Base-by-base conservation (phyloP, 92 coral and sea anemone genomes). In the Palythoa grandiflora region DNA sequence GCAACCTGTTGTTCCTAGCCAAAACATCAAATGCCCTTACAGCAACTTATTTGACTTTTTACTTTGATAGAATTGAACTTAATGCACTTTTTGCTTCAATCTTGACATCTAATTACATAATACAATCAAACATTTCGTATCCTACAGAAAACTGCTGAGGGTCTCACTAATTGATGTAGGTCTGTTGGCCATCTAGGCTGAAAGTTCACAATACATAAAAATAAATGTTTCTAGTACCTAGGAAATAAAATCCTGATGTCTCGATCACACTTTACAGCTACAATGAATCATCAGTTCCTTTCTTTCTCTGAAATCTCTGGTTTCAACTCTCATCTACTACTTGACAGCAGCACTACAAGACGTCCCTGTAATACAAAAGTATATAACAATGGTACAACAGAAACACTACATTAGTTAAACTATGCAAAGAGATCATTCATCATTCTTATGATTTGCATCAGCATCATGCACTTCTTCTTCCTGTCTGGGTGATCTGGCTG, bases 401-500 rank as follows among this genome's bases (percentile, higher is more conserved):
- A 48, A 48, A 68, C 70, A 73, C 38, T 36, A 60, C 53, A 74
- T 36, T 7, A 80, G 78, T 37, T 73, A 80, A 20, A 73, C 9
- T 84, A 71, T 17, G 59, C 55, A 3, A 85, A 90, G 78, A 84
- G 87, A 85, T 88, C 78, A 84, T 3, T 77, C 88, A 55, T 86
- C 85, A 65, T 44, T 72, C 71, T 60, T 88, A 88, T 59, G 92
- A 84, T 61, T 57, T 38, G 39, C 79, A 71, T 47, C 65, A 37
- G 38, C 44, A 84, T 71, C 87, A 79, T 28, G 87, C 20, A 19
- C 63, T 57, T 39, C 85, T 86, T 72, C 85, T 86, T 28, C 28
- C 28, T 92, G 94, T 73, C 77, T 73, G 9, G 98, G 98, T 19
- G 98, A 95, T 39, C 78, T 47, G 6, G 99, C 92, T 8, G 81